phyloP scores from a whole-genome alignment of 2,113 vertebrate genomes.

The Capreolus pygargus region DNA sequence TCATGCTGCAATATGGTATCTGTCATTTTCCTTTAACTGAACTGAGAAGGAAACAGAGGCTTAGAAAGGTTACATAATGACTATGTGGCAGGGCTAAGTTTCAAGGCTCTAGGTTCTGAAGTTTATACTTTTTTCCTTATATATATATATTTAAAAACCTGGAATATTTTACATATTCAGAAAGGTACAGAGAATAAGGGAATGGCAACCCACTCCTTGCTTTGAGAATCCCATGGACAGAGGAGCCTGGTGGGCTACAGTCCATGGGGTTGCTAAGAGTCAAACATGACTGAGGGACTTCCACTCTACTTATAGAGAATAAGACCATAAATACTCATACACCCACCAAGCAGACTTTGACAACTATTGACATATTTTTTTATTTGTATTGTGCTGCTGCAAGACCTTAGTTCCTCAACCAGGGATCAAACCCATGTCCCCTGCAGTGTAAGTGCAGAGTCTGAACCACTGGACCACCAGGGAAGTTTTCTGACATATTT shows the following conservation, averaged over 20 bases:
- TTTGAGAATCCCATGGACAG: neutral
- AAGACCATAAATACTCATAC: neutral
- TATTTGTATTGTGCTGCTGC: neutral
- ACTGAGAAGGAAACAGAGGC: neutral
- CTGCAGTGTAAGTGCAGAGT: neutral
- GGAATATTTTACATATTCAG: neutral
- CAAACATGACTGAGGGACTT: neutral
- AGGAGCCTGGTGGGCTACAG: neutral
- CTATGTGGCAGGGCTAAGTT: neutral
- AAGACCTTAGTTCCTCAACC: neutral
- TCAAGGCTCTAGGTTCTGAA: neutral
- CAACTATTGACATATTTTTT: neutral
- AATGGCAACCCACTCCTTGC: neutral
- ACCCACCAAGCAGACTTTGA: neutral
- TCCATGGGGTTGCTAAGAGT: neutral
- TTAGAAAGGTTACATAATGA: neutral
- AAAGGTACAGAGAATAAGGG: neutral
- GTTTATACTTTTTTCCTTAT: neutral
- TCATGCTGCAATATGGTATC: accelerated
- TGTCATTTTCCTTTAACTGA: neutral
- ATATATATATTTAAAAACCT: neutral
- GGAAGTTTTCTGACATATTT: neutral
- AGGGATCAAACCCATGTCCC: neutral
- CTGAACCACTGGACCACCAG: neutral
- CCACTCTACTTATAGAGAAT: neutral